Evolutionary conservation across 2,797 vertebrate genomes (phyloP).

Genomic region (Linurgus olivaceus): DNA sequence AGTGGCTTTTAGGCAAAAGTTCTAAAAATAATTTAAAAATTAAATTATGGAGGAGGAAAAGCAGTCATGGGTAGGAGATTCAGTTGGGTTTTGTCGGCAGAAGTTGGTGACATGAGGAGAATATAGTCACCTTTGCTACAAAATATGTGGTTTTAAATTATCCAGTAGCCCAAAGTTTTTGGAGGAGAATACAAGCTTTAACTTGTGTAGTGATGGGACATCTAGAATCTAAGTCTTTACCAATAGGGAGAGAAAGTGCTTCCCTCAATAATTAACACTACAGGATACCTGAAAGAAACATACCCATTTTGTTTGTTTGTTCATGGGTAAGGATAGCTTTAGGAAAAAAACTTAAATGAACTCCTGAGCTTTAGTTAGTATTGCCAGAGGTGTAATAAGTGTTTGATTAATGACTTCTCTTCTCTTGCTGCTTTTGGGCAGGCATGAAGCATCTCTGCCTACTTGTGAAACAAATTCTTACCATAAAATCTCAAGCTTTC

Average conservation of each 20-base stretch:
- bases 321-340: neutral
- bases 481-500: constrained; percentile 9
- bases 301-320: neutral
- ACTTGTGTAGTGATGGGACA: neutral
- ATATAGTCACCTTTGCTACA: neutral
- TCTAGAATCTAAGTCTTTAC: neutral
- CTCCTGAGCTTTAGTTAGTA: neutral
- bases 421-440: constrained; percentile 37
- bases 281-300: neutral
- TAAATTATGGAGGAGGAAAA: neutral
- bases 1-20: neutral
- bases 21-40: neutral
- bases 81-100: neutral
- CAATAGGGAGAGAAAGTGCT: neutral
- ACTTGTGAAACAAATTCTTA: neutral
- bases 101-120: accelerated
- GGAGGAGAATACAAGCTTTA: neutral
- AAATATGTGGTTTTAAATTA: neutral
- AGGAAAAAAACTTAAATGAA: neutral
- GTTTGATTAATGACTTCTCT: neutral
- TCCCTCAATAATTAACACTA: neutral
- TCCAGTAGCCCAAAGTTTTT: neutral
- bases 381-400: neutral
- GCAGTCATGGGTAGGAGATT: neutral
- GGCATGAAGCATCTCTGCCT: neutral